A percentile compares a stretch with the other conserved stretches of the same genome.
These are phyloP conservation scores for Hemiprocne comata DNA, from an alignment of 2,113 vertebrate genomes.

Conservation along the genomic window DNA sequence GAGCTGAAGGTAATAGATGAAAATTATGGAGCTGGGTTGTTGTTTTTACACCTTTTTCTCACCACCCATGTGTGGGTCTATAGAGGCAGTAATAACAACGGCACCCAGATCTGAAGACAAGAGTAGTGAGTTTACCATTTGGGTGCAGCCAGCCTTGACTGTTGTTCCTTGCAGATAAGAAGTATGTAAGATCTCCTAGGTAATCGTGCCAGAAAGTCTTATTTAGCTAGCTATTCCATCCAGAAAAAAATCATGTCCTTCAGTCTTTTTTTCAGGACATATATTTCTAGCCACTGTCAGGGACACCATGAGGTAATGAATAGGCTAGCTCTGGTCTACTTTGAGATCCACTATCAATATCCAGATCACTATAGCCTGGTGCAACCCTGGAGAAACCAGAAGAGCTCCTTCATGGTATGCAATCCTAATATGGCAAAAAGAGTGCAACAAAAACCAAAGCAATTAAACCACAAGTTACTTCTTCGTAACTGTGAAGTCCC, in stretches of 20 bases:
- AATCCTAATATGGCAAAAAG: neutral
- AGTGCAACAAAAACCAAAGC: neutral
- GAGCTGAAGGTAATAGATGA: neutral
- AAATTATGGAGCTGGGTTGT: neutral
- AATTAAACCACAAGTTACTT: neutral
- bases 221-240: neutral
- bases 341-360: neutral
- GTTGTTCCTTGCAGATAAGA: neutral
- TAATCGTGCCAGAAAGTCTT: neutral
- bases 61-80: accelerated
- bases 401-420: neutral
- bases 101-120: neutral
- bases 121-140: neutral
- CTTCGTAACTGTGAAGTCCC: neutral
- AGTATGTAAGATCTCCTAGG: neutral
- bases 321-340: neutral
- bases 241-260: neutral
- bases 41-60: neutral
- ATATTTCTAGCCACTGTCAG: neutral
- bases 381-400: neutral
- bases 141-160: neutral
- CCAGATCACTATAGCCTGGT: neutral
- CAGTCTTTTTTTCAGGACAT: neutral
- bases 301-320: too few relatives aligned
- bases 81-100: neutral